A percentile compares a stretch with the other conserved stretches of the same genome.
phyloP scores from a whole-genome alignment of 1,140 invertebrate species.

The Steinernema khuongi region DNA sequence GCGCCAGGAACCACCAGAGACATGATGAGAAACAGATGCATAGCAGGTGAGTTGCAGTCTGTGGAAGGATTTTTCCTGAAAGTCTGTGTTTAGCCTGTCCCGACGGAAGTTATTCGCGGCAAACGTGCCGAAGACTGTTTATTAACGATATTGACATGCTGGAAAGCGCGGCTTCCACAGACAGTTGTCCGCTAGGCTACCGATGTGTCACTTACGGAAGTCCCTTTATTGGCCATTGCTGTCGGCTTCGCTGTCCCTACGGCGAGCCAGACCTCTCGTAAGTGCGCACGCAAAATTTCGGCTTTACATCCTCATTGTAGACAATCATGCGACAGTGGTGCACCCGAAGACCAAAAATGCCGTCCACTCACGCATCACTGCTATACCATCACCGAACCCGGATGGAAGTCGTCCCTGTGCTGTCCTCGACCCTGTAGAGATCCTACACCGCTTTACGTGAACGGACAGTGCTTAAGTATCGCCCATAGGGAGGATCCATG shows the following conservation, averaged over 20 bases:
- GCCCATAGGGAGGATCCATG: conserved; percentile 56
- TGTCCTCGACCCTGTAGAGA: conserved; percentile 56
- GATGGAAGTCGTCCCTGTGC: conserved; percentile 57
- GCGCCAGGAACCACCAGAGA: conserved; percentile 53
- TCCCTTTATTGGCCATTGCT: conserved; percentile 58
- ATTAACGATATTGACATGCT: conserved; percentile 58
- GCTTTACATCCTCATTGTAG: conserved; percentile 30
- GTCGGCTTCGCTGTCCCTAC: conserved; percentile 52
- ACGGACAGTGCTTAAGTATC: conserved; percentile 56
- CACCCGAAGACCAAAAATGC: conserved; percentile 56
- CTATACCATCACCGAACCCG: conserved; percentile 54
- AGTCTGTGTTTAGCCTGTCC: conserved; percentile 47
- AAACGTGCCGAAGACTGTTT: conserved; percentile 56
- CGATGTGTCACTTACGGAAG: conserved; percentile 58
- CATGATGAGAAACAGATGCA: conserved; percentile 45
- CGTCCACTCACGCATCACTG: conserved; percentile 56
- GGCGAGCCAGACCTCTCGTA: conserved; percentile 57
- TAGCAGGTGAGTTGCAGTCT: conserved; percentile 44
- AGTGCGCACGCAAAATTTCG: conserved; percentile 1
- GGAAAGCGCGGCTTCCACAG: conserved; percentile 58
- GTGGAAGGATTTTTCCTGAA: background rate
- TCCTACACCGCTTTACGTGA: conserved; percentile 55
- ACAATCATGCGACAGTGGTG: conserved; percentile 56
- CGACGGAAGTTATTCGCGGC: conserved; percentile 53
- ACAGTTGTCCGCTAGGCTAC: conserved; percentile 57